Evolutionary conservation across 2,113 vertebrate genomes (phyloP).

Genomic region (Manacus vitellinus): DNA sequence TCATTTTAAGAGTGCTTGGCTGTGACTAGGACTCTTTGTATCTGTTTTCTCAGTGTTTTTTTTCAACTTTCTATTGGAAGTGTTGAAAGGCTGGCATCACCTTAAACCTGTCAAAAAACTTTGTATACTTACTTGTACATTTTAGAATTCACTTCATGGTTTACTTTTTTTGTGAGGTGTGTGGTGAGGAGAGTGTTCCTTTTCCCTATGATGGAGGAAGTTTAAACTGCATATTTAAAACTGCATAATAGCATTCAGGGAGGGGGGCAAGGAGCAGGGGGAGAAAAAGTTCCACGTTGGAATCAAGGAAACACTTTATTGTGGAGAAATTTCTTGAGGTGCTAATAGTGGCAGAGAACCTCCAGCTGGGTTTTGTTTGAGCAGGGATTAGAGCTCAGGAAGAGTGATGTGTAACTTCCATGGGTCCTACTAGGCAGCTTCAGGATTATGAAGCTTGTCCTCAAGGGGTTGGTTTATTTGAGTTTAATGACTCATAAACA

Average conservation of each 20-base stretch:
- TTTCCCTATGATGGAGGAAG: background rate
- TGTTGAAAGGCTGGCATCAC: background rate
- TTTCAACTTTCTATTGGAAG: background rate
- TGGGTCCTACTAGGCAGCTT: background rate
- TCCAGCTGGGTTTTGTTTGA: background rate
- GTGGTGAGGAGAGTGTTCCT: accelerated
- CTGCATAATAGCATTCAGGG: background rate
- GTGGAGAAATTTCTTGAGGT: background rate
- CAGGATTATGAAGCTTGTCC: background rate
- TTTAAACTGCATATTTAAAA: background rate
- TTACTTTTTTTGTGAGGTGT: background rate
- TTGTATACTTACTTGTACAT: background rate
- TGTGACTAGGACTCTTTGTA: background rate
- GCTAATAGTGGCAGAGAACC: background rate
- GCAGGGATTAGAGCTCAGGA: background rate
- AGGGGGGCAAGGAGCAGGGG: accelerated
- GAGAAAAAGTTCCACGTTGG: background rate
- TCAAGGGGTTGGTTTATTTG: background rate
- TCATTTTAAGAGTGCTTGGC: background rate
- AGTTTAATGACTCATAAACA: background rate
- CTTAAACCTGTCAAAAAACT: background rate
- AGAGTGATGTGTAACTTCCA: background rate
- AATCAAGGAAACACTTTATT: background rate
- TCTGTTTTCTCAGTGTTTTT: background rate
- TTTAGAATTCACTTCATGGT: background rate